A percentile compares a stretch with the other conserved stretches of the same genome.
phyloP scores from a whole-genome alignment of 2,113 vertebrate species.

The Arizona elegans region DNA sequence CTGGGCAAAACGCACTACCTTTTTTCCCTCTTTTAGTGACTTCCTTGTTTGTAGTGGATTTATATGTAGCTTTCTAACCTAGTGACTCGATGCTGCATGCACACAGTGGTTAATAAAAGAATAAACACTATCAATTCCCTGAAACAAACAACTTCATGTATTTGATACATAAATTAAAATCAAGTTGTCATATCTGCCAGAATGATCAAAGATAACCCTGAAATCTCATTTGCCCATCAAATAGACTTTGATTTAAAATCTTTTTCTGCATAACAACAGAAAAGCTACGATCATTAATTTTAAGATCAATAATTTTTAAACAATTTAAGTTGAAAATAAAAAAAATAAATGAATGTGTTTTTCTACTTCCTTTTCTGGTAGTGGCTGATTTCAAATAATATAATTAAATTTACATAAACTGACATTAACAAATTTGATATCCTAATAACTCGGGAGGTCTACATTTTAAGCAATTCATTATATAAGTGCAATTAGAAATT shows the following conservation, averaged over 20 bases:
- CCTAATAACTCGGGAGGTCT: slow-evolving; percentile 33
- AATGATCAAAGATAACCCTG: slow-evolving; percentile 26
- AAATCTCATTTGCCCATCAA: slow-evolving; percentile 36
- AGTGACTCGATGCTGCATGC: background rate
- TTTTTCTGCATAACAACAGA: slow-evolving; percentile 33
- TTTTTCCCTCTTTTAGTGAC: background rate
- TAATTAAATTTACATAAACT: slow-evolving; percentile 33
- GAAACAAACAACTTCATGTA: slow-evolving; percentile 8
- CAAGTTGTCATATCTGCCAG: slow-evolving; percentile 7
- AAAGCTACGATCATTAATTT: slow-evolving; percentile 43
- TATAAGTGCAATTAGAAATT: slow-evolving; percentile 8
- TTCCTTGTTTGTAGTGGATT: background rate
- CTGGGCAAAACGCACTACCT: background rate
- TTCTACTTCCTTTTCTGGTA: background rate
- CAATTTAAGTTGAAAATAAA: background rate
- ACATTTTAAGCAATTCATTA: slow-evolving; percentile 18
- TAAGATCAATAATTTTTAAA: slow-evolving; percentile 23
- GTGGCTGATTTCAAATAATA: slow-evolving; percentile 43
- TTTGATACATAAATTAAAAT: slow-evolving; percentile 16
- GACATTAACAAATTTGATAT: slow-evolving; percentile 29
- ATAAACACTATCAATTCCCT: slow-evolving; percentile 29
- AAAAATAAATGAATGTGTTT: slow-evolving; percentile 39
- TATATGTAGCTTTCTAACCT: background rate
- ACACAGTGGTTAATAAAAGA: slow-evolving; percentile 31
- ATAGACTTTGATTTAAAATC: slow-evolving; percentile 32